Evolutionary conservation across 2,888 invertebrate genomes (phyloP), one percentile per base, ranked within the genome.

Genomic region (Coleophora flavipennella): DNA sequence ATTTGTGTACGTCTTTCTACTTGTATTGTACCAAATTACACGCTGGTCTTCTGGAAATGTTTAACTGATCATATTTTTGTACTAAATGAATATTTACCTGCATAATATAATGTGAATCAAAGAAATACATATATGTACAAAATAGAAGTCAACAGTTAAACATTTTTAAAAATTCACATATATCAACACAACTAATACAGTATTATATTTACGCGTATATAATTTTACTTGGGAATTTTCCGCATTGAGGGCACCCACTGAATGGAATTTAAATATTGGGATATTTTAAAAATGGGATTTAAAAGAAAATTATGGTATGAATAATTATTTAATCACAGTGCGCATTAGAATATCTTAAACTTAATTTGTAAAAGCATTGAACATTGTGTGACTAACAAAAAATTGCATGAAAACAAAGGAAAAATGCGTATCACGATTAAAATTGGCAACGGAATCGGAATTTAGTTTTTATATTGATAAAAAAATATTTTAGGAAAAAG

Each of bases 1-100:
- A 32, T 11, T 53, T 65, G 69, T 71, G 62, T 62, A 57, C 59
- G 71, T 71, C 58, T 54, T 38, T 32, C 36, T 25, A 36, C 36
- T 35, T 42, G 42, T 38, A 33, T 38, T 26, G 38, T 38, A 32
- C 9, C 9, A 10, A 10, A 10, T 11, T 10, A 11, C 35, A 40
- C 37, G 26, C 38, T 35, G 38, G 20, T 10, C 20, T 26, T 13
- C 10, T 12, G 13, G 13, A 33, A 20, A 14, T 36, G 33, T 33
- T 40, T 29, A 40, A 9, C 36, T 40, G 36, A 35, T 29, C 9
- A 6, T n/a, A n/a, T n/a, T 31, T 31, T 31, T 7, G 31, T 4
- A 9, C n/a, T n/a, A n/a, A n/a, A n/a, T n/a, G n/a, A n/a, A n/a
- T n/a, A n/a, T n/a, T n/a, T n/a, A n/a, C n/a, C n/a, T n/a, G n/a